Evolutionary conservation across 2,888 invertebrate species (phyloP), one percentile per base, ranked within the genome.

Genomic region (Argynnis bischoffii): DNA sequence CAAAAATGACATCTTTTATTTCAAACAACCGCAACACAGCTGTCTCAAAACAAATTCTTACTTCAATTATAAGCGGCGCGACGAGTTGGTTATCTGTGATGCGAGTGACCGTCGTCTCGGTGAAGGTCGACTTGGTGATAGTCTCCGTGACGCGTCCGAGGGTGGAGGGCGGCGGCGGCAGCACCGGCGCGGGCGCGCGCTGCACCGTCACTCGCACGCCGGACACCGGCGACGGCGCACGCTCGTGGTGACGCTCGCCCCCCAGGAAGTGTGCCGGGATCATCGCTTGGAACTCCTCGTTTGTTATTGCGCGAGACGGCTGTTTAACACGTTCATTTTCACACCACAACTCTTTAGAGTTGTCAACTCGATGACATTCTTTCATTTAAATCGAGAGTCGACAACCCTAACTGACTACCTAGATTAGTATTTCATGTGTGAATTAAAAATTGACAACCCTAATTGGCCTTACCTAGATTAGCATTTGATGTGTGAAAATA

Each of bases 281-380:
- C 97, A 98, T 97, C 93, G 97, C 97, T 95, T 97, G 97, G 95
- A 97, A 98, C 93, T 98, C 97, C 94, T 97, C 97, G 94, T 95
- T 97, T 93, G 97, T 97, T 94, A 97, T 95, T 88, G 97, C 97
- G 93, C 96, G 95, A 92, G 96, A 94, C 81, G 94, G 94, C 94
- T 94, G 94, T 80, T 89, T 86, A 89, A 91, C 91, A 91, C 92
- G 92, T 88, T 90, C 92, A 90, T 48, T 11, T 47, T 59, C 56
- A 56, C 41, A 18, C 51, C 13, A 14, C 11, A 1, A 5, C 47
- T 4, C 3, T 5, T 50, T 31, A 50, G 26, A 16, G 18, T 21
- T 57, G 56, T 21, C 46, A 18, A 53, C 53, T 53, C 50, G 50
- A 2, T 13, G 48, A 15, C 3, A n/a, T 6, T 16, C 5, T 11